Evolutionary conservation across 2,797 vertebrate species (phyloP).

Genomic region (Euphonia xanthogaster): DNA sequence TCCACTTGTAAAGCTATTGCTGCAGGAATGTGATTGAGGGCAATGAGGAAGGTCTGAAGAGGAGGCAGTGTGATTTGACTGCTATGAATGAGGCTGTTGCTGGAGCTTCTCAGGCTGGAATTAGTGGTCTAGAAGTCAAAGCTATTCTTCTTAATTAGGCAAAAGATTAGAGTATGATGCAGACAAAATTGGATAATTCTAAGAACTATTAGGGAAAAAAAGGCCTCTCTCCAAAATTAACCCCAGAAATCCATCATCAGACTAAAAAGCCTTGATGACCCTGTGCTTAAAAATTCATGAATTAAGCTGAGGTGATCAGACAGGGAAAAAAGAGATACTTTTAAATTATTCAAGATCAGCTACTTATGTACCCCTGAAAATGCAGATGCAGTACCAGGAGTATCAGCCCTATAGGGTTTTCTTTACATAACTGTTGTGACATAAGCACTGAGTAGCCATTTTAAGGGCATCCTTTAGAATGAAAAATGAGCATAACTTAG

Average conservation of each 20-base stretch:
- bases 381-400: not conserved
- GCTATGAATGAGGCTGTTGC: not conserved
- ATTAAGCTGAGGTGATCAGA: not conserved
- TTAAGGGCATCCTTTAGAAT: not conserved
- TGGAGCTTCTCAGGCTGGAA: not conserved
- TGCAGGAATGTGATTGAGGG: not conserved
- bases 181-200: not conserved
- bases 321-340: not conserved
- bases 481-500: not conserved
- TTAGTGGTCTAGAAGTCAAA: not conserved
- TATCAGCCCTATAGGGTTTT: not conserved
- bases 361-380: not conserved
- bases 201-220: not conserved
- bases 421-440: not conserved
- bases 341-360: not conserved
- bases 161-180: not conserved
- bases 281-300: not conserved
- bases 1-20: not conserved
- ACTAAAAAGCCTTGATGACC: not conserved
- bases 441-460: not conserved
- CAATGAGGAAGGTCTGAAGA: rapidly evolving
- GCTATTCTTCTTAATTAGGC: not conserved
- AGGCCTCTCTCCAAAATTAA: not conserved
- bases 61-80: not conserved
- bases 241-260: not conserved